Evolutionary conservation across 2,113 vertebrate genomes (phyloP).

Genomic region (Lipophrys pholis): DNA sequence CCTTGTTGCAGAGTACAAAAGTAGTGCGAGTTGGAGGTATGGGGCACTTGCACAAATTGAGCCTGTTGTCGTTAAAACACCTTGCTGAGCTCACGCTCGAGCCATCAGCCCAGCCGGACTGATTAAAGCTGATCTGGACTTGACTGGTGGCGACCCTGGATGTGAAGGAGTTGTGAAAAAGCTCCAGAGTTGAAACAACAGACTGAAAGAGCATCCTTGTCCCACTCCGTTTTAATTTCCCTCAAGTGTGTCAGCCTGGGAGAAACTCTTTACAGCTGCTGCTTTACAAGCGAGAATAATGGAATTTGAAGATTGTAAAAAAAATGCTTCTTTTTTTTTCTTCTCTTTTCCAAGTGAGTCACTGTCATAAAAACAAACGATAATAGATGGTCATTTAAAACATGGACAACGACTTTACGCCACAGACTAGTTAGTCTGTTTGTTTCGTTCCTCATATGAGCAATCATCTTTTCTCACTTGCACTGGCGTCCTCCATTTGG

Average conservation of each 20-base stretch:
- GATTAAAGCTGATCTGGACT: conserved; percentile 39
- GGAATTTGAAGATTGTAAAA: conserved; percentile 30
- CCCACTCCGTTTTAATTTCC: conserved; percentile 19
- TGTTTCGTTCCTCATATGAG: conserved; percentile 27
- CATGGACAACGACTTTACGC: conserved; percentile 10
- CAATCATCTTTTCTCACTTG: neutral
- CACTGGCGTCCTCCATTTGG: neutral
- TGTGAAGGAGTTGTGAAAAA: neutral
- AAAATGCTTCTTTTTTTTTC: neutral
- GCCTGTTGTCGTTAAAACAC: conserved; percentile 44
- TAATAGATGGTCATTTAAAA: conserved; percentile 33
- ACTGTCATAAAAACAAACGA: conserved; percentile 31
- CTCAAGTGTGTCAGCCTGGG: conserved; percentile 24
- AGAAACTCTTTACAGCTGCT: conserved; percentile 41
- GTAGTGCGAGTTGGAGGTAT: neutral
- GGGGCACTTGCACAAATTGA: conserved; percentile 41
- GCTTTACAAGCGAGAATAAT: conserved; percentile 50
- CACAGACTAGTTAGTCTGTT: neutral
- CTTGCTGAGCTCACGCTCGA: conserved; percentile 40
- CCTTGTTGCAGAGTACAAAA: conserved; percentile 35
- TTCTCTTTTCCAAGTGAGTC: neutral
- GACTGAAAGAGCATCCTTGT: neutral
- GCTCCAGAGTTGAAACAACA: neutral
- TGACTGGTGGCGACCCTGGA: conserved; percentile 1
- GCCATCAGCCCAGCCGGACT: conserved; percentile 20